Evolutionary conservation across 1,140 invertebrate genomes (phyloP).

Genomic region (Sinella curviseta): DNA sequence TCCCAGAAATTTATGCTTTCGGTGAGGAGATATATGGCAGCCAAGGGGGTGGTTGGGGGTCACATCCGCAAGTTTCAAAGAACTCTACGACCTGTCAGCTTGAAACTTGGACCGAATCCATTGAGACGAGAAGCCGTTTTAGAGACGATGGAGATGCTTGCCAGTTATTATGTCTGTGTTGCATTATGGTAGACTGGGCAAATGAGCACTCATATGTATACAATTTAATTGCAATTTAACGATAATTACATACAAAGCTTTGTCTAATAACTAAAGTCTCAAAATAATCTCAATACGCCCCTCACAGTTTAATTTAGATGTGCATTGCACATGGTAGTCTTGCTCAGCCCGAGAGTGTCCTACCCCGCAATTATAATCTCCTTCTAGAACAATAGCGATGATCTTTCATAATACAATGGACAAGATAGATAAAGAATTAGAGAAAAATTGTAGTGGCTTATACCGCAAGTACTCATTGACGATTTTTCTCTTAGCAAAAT

Average conservation of each 20-base stretch:
- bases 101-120: constrained; percentile 2
- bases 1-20: not conserved
- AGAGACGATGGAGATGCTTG: not conserved
- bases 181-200: not conserved
- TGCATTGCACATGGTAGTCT: too few relatives aligned
- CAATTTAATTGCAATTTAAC: not conserved
- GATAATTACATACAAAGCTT: not conserved
- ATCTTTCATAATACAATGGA: too few relatives aligned
- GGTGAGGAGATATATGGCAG: not conserved
- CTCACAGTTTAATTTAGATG: too few relatives aligned
- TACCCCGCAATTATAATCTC: too few relatives aligned
- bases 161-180: constrained; percentile 4
- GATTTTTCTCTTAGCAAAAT: too few relatives aligned
- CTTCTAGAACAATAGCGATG: too few relatives aligned
- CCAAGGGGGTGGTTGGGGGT: not conserved
- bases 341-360: too few relatives aligned
- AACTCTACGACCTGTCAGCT: not conserved
- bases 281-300: too few relatives aligned
- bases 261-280: too few relatives aligned
- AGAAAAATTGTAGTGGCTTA: too few relatives aligned
- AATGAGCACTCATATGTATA: not conserved
- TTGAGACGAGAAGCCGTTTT: not conserved
- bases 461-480: too few relatives aligned
- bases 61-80: not conserved
- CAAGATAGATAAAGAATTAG: too few relatives aligned